Percentiles rank a stretch among this genome's conserved stretches.
Conservation (phyloP, 2,797 vertebrate species). For the Hozukius guyotensis region DNA sequence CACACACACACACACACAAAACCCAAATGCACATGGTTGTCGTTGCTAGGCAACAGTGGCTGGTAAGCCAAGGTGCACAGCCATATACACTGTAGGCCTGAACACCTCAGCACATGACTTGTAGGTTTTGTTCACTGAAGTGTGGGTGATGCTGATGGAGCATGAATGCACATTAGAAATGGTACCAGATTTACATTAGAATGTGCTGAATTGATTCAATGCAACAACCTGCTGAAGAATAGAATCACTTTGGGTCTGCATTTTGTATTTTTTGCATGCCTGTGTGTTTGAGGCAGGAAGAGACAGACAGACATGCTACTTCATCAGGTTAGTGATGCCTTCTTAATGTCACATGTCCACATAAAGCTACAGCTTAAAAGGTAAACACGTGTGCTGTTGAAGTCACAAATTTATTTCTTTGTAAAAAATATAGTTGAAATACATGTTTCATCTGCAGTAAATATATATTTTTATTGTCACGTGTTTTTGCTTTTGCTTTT, state of each 20-base stretch:
- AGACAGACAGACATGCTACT: not conserved
- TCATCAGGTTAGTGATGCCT: not conserved
- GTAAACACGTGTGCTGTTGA: not conserved
- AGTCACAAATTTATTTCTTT: not conserved
- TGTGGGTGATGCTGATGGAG: constrained; percentile 21
- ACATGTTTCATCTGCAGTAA: not conserved
- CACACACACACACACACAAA: not conserved
- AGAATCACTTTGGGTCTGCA: not conserved
- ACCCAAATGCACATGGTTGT: constrained; percentile 11
- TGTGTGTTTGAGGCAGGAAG: not conserved
- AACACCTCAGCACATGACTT: constrained; percentile 1
- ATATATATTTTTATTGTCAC: not conserved
- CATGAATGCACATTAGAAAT: constrained; percentile 13
- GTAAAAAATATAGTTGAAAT: not conserved
- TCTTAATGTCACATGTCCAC: not conserved
- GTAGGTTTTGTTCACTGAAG: constrained; percentile 23
- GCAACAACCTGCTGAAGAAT: constrained; percentile 1
- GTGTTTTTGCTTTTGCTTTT: too few relatives aligned
- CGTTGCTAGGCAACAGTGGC: constrained; percentile 54
- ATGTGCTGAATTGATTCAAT: constrained; percentile 16
- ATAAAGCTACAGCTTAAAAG: not conserved
- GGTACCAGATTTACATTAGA: constrained; percentile 10
- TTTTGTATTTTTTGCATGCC: not conserved
- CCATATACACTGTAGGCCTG: constrained; percentile 5
- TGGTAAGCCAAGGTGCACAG: not conserved